Evolutionary conservation across 2,888 invertebrate species (phyloP).

Genomic region (Cinara cedri): DNA sequence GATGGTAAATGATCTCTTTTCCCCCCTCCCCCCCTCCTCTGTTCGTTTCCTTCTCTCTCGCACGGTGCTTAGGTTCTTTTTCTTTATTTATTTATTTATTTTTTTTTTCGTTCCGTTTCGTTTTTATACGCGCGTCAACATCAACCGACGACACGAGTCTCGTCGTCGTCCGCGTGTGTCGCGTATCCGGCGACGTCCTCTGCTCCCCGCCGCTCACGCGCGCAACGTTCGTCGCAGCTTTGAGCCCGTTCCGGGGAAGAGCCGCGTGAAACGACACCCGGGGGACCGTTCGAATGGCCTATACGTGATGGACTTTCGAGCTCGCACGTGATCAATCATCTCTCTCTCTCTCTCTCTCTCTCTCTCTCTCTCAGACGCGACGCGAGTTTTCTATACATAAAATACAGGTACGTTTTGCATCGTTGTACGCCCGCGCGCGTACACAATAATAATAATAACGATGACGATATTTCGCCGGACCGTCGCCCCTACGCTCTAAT

Average conservation of each 20-base stretch:
- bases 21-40: background rate
- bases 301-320: constrained; percentile 42
- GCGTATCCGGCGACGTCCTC: constrained; percentile 20
- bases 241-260: background rate
- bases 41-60: background rate
- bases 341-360: too few species aligned
- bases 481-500: too few species aligned
- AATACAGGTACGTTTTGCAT: background rate
- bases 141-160: constrained; percentile 37
- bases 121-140: constrained; percentile 33
- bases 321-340: constrained; percentile 37
- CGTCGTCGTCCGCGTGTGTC: constrained; percentile 1
- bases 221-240: background rate
- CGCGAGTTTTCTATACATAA: background rate
- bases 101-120: background rate
- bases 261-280: constrained; percentile 42
- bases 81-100: too few species aligned
- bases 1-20: constrained; percentile 36
- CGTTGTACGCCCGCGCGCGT: too few species aligned
- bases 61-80: background rate
- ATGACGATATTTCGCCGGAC: too few species aligned
- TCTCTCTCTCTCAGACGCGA: too few species aligned
- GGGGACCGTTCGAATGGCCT: constrained; percentile 41
- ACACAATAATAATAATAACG: background rate
- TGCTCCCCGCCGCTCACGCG: background rate